phyloP scores from a whole-genome alignment of 2,888 invertebrate species.

The Patella depressa region DNA sequence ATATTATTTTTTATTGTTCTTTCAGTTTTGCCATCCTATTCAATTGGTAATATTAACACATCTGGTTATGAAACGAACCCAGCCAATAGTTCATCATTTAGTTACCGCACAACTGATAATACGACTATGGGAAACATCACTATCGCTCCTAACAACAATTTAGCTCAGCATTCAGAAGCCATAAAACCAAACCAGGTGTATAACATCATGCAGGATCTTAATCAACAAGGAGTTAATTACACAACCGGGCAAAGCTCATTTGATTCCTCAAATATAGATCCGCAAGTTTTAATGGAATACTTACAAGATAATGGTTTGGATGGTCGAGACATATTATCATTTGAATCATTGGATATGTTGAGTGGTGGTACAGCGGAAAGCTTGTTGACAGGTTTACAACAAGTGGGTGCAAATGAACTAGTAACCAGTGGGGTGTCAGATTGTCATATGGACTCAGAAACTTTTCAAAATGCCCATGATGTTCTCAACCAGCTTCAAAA shows the following conservation, averaged over 20 bases:
- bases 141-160: slow-evolving; percentile 21
- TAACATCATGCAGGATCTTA: too few relatives aligned
- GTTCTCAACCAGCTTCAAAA: background rate
- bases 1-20: too few relatives aligned
- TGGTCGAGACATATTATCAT: slow-evolving; percentile 5
- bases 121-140: slow-evolving; percentile 45
- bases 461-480: background rate
- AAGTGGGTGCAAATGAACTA: background rate
- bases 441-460: background rate
- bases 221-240: too few relatives aligned
- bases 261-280: background rate
- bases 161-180: too few relatives aligned
- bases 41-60: too few relatives aligned
- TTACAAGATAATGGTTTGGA: slow-evolving; percentile 3
- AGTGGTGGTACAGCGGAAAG: background rate
- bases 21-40: too few relatives aligned
- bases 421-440: background rate
- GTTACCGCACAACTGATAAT: slow-evolving; percentile 40
- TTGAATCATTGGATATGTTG: slow-evolving; percentile 6
- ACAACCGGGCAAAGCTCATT: too few relatives aligned
- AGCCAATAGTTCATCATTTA: slow-evolving; percentile 22
- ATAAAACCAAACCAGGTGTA: too few relatives aligned
- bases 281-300: background rate
- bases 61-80: too few relatives aligned
- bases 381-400: background rate